phyloP scores from a whole-genome alignment of 2,888 invertebrate species.

The Sussaba pulchella region DNA sequence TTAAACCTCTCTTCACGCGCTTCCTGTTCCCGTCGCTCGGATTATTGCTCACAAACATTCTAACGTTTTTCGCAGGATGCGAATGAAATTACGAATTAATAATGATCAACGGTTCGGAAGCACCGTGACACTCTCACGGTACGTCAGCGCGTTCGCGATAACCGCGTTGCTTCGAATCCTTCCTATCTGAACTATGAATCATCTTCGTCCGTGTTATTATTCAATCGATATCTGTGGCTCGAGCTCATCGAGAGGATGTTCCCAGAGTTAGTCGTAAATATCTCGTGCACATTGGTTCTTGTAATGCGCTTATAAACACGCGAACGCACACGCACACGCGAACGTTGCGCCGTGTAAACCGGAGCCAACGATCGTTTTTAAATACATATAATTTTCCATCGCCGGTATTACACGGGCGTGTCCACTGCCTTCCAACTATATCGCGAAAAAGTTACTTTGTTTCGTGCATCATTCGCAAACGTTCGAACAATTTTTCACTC shows the following conservation, averaged over 20 bases:
- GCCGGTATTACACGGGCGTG: not conserved
- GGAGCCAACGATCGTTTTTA: not conserved
- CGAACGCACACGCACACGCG: not conserved
- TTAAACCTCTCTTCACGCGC: slow-evolving; percentile 35
- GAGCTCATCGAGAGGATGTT: slow-evolving; percentile 26
- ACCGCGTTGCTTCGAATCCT: not conserved
- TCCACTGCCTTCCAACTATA: not conserved
- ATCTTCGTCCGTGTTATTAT: slow-evolving; percentile 39
- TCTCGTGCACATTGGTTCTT: not conserved
- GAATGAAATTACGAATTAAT: slow-evolving; percentile 30
- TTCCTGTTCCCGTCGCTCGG: slow-evolving; percentile 4
- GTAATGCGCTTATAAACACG: slow-evolving; percentile 2
- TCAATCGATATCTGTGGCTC: slow-evolving; percentile 35
- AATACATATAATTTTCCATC: slow-evolving; percentile 5
- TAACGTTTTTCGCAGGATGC: slow-evolving; percentile 19
- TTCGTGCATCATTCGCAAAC: not conserved
- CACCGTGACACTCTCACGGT: slow-evolving; percentile 4
- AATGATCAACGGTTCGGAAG: slow-evolving; percentile 25
- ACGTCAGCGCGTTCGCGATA: not conserved
- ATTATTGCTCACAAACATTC: not conserved
- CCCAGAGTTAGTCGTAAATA: slow-evolving; percentile 1
- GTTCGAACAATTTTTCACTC: no score
- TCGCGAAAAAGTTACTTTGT: not conserved
- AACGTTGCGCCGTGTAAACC: no score
- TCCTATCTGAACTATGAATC: not conserved